Evolutionary conservation across 2,797 vertebrate genomes (phyloP).

Genomic region (Loriculus beryllinus): DNA sequence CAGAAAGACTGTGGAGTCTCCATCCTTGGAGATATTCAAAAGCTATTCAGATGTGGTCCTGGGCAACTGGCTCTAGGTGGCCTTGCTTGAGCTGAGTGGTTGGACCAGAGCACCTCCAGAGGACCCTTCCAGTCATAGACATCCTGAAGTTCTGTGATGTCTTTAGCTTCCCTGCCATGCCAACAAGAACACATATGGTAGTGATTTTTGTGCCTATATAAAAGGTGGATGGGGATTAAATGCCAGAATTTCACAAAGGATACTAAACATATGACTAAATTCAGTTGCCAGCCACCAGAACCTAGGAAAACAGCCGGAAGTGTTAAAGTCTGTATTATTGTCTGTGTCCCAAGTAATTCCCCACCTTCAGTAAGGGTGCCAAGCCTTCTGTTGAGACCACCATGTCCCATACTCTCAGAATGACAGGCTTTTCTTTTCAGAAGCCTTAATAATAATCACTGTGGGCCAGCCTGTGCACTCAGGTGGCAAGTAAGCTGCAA

Average conservation of each 20-base stretch:
- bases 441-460: background rate
- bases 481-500: background rate
- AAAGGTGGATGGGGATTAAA: background rate
- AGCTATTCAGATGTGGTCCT: rapidly evolving
- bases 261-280: background rate
- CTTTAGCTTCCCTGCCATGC: background rate
- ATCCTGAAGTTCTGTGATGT: background rate
- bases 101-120: background rate
- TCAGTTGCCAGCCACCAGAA: background rate
- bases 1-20: background rate
- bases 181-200: background rate
- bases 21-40: background rate
- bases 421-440: background rate
- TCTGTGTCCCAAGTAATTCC: background rate
- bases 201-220: background rate
- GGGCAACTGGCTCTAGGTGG: background rate
- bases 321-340: background rate
- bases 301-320: background rate
- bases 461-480: background rate
- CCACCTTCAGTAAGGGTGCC: background rate
- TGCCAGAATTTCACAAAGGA: rapidly evolving
- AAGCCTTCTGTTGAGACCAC: background rate
- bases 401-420: background rate
- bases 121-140: background rate
- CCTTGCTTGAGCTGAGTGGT: background rate